phyloP scores from a whole-genome alignment of 2,888 invertebrate species.

The Tribolium freemani region DNA sequence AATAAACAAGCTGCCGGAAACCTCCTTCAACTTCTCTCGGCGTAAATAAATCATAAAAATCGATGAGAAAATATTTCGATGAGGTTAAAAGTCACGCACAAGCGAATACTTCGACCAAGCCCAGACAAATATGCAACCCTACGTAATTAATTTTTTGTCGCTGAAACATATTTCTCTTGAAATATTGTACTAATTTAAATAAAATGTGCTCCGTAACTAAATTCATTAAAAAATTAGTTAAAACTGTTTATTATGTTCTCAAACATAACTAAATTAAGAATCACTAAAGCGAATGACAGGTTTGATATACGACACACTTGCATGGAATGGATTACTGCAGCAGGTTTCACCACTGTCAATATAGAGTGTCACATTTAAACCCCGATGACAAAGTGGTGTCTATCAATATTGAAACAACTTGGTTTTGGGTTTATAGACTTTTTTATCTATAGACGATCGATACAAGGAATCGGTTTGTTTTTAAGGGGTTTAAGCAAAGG shows the following conservation, averaged over 20 bases:
- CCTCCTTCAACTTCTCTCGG: slow-evolving; percentile 5
- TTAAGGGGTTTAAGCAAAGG: neutral
- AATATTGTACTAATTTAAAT: neutral
- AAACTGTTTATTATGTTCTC: neutral
- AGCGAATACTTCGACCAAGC: neutral
- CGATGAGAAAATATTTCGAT: slow-evolving; percentile 21
- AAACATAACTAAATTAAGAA: slow-evolving; percentile 2
- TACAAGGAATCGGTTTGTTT: neutral
- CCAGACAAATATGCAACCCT: neutral
- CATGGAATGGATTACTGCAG: neutral
- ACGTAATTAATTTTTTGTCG: neutral
- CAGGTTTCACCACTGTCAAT: neutral
- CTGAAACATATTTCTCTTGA: neutral
- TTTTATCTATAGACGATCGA: neutral
- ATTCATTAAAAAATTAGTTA: neutral
- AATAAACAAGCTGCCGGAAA: slow-evolving; percentile 24
- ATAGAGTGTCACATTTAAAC: slow-evolving; percentile 7
- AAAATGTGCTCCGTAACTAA: no score
- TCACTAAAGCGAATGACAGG: neutral
- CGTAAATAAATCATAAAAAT: slow-evolving; percentile 35
- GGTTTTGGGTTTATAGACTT: neutral
- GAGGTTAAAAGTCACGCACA: slow-evolving; percentile 29
- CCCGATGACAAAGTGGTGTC: slow-evolving; percentile 3
- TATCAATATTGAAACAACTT: neutral
- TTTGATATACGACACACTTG: slow-evolving; percentile 5